Conservation (phyloP, 2,113 vertebrate genomes). For the Ctenodactylus gundi region DNA sequence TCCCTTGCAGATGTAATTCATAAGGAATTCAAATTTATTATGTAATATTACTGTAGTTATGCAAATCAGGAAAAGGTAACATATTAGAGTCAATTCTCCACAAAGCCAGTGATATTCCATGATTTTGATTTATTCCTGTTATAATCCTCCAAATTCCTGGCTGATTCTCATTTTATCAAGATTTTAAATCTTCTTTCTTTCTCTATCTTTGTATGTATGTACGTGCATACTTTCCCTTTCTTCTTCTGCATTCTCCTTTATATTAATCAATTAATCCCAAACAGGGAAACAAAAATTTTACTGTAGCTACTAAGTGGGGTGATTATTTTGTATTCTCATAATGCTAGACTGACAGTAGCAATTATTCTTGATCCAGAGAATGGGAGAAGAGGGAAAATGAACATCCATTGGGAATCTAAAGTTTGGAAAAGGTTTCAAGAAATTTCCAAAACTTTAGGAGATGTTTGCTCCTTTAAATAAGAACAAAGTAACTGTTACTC, state of each 20-base stretch:
- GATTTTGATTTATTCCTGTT: background rate
- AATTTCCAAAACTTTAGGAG: background rate
- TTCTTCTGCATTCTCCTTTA: background rate
- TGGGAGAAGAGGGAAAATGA: background rate
- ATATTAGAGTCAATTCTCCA: background rate
- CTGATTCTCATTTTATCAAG: background rate
- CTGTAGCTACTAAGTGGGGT: background rate
- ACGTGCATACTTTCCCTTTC: background rate
- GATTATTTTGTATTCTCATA: background rate
- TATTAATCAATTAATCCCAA: conserved; percentile 15
- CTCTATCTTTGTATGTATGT: background rate
- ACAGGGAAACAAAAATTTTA: conserved; percentile 7
- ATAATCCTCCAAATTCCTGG: background rate
- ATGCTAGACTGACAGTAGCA: background rate
- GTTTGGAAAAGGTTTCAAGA: conserved; percentile 19
- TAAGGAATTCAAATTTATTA: background rate
- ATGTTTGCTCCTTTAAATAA: background rate
- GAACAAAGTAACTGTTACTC: background rate
- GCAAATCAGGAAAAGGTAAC: background rate
- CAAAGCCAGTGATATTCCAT: background rate
- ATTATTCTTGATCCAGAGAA: background rate
- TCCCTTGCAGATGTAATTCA: background rate
- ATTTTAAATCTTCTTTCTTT: background rate
- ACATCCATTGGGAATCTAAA: background rate
- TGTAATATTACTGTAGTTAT: background rate